Evolutionary conservation across 2,797 vertebrate genomes (phyloP), one percentile per base, ranked within the genome.

Genomic region (Hoplostethus mediterraneus): DNA sequence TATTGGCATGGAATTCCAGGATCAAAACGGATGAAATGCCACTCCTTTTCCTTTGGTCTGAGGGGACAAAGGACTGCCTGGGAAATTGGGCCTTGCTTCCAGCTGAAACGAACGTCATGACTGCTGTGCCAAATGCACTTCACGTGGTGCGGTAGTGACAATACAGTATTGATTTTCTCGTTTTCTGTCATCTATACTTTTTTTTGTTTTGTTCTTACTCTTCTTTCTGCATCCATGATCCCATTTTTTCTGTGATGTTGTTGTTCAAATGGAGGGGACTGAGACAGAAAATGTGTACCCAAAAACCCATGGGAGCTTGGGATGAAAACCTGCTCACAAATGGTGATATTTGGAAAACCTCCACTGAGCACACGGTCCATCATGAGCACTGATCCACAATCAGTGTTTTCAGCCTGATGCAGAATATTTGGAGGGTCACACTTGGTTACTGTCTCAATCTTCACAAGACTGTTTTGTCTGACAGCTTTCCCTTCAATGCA

Each of bases 111-210:
- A 30, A 44, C 47, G 48, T 55, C 48, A 56, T 45, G 16, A 16
- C 52, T 48, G 45, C 45, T 73, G 17, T 60, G 51, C 51, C 45
- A 38, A 69, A 70, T 66, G 49, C 55, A 52, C 16, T 71, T 71
- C 47, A 6, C 59, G 33, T 17, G 6, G 52, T 21, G 49, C n/a
- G 51, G 40, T 48, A 21, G 17, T 57, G 61, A 52, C 67, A 71
- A 57, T 64, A 61, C 40, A 30, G 21, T 56, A 67, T 82, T 59
- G 67, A 63, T 82, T 17, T 64, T 36, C 38, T 49, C 10, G n/a
- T 38, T 42, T 11, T 42, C 9, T 42, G 9, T 42, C 40, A 33
- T 33, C 4, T 33, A 33, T 33, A 4, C 45, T 30, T 10, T 36
- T 17, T n/a, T 16, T 4, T 33, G 2, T 14, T 28, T 8, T 21